phyloP scores from a whole-genome alignment of 2,888 invertebrate species.

The Brachycybe producta region DNA sequence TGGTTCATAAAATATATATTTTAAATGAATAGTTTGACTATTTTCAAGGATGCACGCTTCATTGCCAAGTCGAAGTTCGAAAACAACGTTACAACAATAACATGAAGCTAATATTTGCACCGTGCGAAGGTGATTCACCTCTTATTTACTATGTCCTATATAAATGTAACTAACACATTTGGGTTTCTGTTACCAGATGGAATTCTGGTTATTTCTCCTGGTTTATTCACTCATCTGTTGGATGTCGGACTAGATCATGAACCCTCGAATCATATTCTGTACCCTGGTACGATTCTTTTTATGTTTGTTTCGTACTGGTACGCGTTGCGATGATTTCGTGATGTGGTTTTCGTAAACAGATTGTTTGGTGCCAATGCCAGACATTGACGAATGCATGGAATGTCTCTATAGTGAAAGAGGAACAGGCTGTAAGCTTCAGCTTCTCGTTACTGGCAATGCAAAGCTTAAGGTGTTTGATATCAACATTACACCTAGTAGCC shows the following conservation, averaged over 20 bases:
- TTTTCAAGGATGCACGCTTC: neutral
- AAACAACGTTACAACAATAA: neutral
- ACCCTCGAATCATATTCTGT: conserved; percentile 42
- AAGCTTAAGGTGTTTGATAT: neutral
- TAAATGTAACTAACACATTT: no score
- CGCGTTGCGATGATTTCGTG: neutral
- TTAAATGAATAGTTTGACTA: no score
- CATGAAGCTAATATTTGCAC: neutral
- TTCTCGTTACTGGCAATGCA: neutral
- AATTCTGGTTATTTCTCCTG: conserved; percentile 68
- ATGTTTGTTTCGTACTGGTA: no score
- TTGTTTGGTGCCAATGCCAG: neutral
- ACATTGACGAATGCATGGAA: neutral
- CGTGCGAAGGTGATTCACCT: neutral
- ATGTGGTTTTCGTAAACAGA: neutral
- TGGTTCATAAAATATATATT: neutral
- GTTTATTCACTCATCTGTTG: conserved; percentile 67
- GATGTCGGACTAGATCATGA: conserved; percentile 73
- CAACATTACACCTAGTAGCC: neutral
- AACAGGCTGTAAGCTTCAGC: neutral
- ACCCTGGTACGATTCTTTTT: conserved; percentile 4
- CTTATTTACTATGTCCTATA: no score
- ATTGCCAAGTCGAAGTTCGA: neutral
- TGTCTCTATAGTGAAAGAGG: neutral
- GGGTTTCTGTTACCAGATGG: no score